These are phyloP conservation scores for Drosophila cognata DNA, from an alignment of 2,888 invertebrate species.

Conservation along the genomic window DNA sequence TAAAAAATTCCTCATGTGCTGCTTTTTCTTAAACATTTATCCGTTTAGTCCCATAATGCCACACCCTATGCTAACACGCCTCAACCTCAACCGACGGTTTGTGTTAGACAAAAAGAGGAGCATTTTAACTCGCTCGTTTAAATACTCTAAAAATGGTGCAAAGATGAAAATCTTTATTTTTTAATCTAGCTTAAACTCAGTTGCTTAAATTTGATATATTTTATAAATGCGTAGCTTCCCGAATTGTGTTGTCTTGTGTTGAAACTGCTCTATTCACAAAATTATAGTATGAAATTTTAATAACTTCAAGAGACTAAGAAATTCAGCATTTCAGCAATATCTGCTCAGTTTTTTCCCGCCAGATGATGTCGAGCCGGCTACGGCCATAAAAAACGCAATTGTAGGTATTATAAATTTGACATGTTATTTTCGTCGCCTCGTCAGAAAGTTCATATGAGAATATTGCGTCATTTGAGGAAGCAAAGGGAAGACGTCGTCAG, in stretches of 20 bases:
- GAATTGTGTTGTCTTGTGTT: not conserved
- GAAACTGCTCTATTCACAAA: not conserved
- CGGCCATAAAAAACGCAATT: conserved; percentile 71
- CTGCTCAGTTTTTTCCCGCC: conserved; percentile 16
- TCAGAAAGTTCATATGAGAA: conserved; percentile 55
- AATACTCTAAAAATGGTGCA: not conserved
- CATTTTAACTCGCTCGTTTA: conserved; percentile 11
- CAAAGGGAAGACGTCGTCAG: not conserved
- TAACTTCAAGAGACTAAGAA: conserved; percentile 1
- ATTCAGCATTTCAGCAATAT: not conserved
- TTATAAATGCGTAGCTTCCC: not conserved
- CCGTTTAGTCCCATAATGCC: conserved; percentile 24
- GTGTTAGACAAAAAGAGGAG: conserved; percentile 29
- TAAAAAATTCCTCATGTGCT: conserved; percentile 46
- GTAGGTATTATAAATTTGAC: conserved; percentile 78
- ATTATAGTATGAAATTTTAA: too few relatives aligned
- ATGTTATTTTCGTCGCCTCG: conserved; percentile 77
- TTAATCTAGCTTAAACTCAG: not conserved
- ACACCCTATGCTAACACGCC: conserved; percentile 14
- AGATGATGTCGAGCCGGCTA: conserved; percentile 39
- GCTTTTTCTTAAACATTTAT: conserved; percentile 53
- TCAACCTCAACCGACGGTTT: conserved; percentile 4
- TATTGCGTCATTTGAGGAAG: conserved; percentile 51
- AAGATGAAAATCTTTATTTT: not conserved
- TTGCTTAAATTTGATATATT: not conserved